Evolutionary conservation across 2,113 vertebrate genomes (phyloP).

Genomic region (Sinocyclocheilus anophthalmus): DNA sequence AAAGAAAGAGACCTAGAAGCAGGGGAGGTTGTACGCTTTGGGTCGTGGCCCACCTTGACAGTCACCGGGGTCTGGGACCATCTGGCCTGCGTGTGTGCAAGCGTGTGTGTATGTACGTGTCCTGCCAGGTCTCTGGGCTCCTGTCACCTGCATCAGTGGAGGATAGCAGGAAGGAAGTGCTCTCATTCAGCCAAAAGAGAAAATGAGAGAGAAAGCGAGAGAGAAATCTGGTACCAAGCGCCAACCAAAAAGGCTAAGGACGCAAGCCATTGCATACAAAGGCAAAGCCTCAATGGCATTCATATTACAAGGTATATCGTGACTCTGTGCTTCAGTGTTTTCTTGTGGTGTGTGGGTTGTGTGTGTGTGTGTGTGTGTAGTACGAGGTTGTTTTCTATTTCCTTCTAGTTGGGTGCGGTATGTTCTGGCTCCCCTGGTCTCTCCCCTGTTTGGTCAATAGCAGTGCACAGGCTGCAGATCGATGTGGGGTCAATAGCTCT

Average conservation of each 20-base stretch:
- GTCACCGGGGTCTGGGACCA: conserved; percentile 64
- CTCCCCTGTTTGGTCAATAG: conserved; percentile 81
- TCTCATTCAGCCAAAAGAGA: conserved; percentile 46
- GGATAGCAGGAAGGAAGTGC: conserved; percentile 59
- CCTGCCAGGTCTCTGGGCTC: conserved; percentile 62
- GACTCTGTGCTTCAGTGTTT: background rate
- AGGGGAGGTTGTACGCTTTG: conserved; percentile 49
- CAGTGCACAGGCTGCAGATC: conserved; percentile 76
- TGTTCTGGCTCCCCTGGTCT: conserved; percentile 73
- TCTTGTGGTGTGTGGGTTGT: too few species aligned
- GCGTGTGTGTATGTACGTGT: conserved; percentile 50
- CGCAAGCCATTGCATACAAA: conserved; percentile 6
- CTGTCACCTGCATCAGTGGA: conserved; percentile 65
- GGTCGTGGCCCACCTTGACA: conserved; percentile 60
- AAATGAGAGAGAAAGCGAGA: background rate
- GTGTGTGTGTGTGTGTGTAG: background rate
- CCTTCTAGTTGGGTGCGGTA: conserved; percentile 69
- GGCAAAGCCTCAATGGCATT: conserved; percentile 17
- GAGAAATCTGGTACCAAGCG: conserved; percentile 15
- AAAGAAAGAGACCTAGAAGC: conserved; percentile 36
- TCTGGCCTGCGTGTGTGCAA: conserved; percentile 59
- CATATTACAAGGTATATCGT: conserved; percentile 75
- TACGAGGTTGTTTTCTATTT: conserved; percentile 73
- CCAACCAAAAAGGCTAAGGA: conserved; percentile 30
- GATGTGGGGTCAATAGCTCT: conserved; percentile 82